Evolutionary conservation across 2,113 vertebrate species (phyloP).

Genomic region (Vidua macroura): DNA sequence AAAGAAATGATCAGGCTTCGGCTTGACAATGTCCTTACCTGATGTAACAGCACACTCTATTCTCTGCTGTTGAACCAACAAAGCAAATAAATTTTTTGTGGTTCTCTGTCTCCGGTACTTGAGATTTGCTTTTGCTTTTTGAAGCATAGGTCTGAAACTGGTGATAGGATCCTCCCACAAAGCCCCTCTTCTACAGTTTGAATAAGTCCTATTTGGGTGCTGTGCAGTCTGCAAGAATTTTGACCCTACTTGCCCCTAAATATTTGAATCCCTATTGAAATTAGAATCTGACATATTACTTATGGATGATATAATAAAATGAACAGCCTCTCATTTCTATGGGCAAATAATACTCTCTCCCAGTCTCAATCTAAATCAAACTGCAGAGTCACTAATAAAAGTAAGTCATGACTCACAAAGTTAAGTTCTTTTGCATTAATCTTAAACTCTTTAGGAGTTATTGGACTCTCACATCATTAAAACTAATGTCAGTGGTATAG

Average conservation of each 20-base stretch:
- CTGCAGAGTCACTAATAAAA: conserved; percentile 42
- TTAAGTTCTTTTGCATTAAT: conserved; percentile 57
- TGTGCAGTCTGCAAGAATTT: background rate
- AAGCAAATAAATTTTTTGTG: background rate
- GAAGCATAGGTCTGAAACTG: background rate
- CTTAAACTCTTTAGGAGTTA: conserved; percentile 50
- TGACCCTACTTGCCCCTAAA: background rate
- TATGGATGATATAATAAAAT: conserved; percentile 22
- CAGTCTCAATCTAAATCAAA: conserved; percentile 18
- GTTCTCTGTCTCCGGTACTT: background rate
- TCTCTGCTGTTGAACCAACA: background rate
- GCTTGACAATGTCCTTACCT: background rate
- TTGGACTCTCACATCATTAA: conserved; percentile 55
- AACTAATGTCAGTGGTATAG: conserved; percentile 1
- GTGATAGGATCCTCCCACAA: background rate
- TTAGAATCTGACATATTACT: conserved; percentile 13
- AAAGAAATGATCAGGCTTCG: conserved; percentile 7
- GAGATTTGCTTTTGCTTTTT: background rate
- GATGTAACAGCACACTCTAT: background rate
- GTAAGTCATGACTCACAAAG: conserved; percentile 54
- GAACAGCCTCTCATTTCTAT: conserved; percentile 4
- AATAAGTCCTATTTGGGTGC: background rate
- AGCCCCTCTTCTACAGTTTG: background rate
- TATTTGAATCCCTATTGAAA: background rate
- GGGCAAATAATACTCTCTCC: conserved; percentile 21